A percentile compares a stretch with the other conserved stretches of the same genome.
Conservation (phyloP, 1,140 invertebrate genomes). For the Euschistus heros region DNA sequence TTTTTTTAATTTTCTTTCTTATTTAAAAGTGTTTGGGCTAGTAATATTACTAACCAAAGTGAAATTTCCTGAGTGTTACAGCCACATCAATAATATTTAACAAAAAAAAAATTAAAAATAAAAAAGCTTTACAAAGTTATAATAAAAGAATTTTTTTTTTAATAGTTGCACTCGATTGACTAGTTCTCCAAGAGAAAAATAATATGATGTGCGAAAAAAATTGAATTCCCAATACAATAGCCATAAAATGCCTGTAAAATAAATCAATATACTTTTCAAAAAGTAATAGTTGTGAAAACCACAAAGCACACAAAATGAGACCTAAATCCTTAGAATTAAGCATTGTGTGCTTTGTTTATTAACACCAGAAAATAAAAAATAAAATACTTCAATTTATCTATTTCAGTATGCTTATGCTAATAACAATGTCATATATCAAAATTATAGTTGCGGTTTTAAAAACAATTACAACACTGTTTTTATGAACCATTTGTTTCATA, state of each 20-base stretch:
- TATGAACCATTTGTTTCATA: no score
- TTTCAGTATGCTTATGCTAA: no score
- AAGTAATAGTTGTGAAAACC: not conserved
- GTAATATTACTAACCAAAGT: not conserved
- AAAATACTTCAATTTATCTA: no score
- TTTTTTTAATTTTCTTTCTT: not conserved
- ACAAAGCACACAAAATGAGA: slow-evolving; percentile 25
- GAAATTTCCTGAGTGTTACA: slow-evolving; percentile 6
- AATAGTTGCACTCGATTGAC: slow-evolving; percentile 24
- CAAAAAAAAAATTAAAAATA: slow-evolving; percentile 4
- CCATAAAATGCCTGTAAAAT: no score
- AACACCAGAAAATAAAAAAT: not conserved
- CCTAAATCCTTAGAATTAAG: slow-evolving; percentile 8
- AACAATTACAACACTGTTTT: no score
- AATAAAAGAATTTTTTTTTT: slow-evolving; percentile 15
- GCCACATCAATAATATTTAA: slow-evolving; percentile 3
- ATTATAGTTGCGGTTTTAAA: no score
- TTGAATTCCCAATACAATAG: no score
- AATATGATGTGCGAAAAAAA: not conserved
- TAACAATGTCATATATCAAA: no score
- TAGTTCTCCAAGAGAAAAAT: slow-evolving; percentile 24
- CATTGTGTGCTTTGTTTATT: slow-evolving; percentile 17
- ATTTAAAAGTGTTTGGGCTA: not conserved
- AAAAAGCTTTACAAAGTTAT: slow-evolving; percentile 13
- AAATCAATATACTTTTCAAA: no score